Conservation (phyloP, 1,140 invertebrate genomes). For the Pomacea maculata region DNA sequence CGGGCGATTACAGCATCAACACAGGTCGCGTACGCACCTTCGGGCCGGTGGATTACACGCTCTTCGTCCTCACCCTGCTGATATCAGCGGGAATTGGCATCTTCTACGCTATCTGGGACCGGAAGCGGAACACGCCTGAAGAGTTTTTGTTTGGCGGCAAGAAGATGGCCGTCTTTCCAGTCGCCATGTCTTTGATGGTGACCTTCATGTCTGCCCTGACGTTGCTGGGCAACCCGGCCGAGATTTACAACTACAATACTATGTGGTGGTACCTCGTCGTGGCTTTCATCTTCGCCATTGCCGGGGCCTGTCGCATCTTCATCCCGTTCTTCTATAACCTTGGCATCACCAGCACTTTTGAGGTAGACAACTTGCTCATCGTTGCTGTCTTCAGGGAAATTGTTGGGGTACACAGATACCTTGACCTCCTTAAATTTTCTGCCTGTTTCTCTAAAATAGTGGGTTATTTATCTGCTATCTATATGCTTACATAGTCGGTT, state of each 20-base stretch:
- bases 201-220: constrained; percentile 91
- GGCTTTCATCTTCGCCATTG: constrained; percentile 47
- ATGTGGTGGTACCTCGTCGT: constrained; percentile 52
- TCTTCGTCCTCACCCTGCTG: constrained; percentile 41
- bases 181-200: constrained; percentile 59
- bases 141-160: constrained; percentile 82
- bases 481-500: no score
- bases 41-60: constrained; percentile 38
- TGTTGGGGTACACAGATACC: no score
- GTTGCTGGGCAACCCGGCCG: constrained; percentile 85
- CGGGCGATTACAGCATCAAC: constrained; percentile 42
- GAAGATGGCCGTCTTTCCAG: constrained; percentile 72
- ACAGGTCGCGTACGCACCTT: constrained; percentile 38
- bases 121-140: constrained; percentile 83
- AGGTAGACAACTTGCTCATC: constrained; percentile 43
- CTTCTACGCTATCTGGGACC: constrained; percentile 83
- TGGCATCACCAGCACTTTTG: constrained; percentile 58
- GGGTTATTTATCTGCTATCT: no score
- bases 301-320: constrained; percentile 47
- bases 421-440: no score
- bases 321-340: constrained; percentile 63
- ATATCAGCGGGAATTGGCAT: constrained; percentile 75
- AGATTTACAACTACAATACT: constrained; percentile 74
- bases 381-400: no score
- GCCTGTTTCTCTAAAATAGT: no score